These are phyloP conservation scores for Ceuthmochares aereus DNA, from an alignment of 2,113 vertebrate species.

Conservation along the genomic window DNA sequence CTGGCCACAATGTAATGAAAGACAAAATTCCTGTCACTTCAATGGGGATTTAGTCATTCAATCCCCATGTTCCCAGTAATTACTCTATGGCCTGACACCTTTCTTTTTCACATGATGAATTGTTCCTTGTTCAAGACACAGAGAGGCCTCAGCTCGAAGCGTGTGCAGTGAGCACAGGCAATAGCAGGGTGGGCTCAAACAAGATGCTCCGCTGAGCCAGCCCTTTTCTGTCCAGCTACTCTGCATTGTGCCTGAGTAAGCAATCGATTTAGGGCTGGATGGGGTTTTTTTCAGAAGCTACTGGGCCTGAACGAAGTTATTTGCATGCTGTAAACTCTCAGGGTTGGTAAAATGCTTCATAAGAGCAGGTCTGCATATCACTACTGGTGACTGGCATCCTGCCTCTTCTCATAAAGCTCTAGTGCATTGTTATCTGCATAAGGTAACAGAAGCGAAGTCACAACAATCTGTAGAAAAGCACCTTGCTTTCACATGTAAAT, in stretches of 20 bases:
- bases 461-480: not conserved
- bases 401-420: not conserved
- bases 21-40: not conserved
- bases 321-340: not conserved
- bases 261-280: not conserved
- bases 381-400: not conserved
- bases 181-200: not conserved
- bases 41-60: conserved; percentile 40
- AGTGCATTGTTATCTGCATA: not conserved
- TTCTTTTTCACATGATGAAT: not conserved
- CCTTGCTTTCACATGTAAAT: not conserved
- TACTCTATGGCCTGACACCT: not conserved
- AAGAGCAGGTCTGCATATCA: not conserved
- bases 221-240: not conserved
- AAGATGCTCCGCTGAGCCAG: not conserved
- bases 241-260: not conserved
- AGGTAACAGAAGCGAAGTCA: not conserved
- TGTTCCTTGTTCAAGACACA: not conserved
- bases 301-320: not conserved
- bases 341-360: not conserved
- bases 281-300: not conserved
- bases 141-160: not conserved
- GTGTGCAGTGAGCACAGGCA: not conserved
- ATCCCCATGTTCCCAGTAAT: conserved; percentile 20
- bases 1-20: not conserved